Evolutionary conservation across 2,113 vertebrate species (phyloP), one percentile per base, ranked within the genome.

Genomic region (Ornithorhynchus anatinus): DNA sequence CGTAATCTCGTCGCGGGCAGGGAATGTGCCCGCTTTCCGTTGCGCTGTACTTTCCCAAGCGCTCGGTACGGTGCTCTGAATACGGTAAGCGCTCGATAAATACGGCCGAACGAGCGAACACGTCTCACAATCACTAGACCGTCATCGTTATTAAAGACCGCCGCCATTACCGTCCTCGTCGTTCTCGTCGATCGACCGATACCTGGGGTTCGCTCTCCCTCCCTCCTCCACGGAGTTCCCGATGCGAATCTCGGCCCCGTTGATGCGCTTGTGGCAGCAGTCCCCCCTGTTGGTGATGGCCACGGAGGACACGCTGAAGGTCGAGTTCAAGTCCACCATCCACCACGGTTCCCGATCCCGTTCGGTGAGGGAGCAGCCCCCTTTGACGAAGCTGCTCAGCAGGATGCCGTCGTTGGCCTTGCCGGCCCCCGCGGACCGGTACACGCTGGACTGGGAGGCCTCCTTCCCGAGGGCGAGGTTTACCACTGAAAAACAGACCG

Each of bases 141-240:
- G n/a, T n/a, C n/a, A n/a, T n/a, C n/a, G n/a, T n/a, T n/a, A n/a
- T n/a, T n/a, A n/a, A n/a, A n/a, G n/a, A n/a, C n/a, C n/a, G n/a
- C n/a, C n/a, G n/a, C n/a, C n/a, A n/a, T n/a, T n/a, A n/a, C n/a
- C n/a, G n/a, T n/a, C n/a, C n/a, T n/a, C n/a, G n/a, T n/a, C n/a
- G n/a, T n/a, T n/a, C n/a, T n/a, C n/a, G n/a, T n/a, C n/a, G n/a
- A n/a, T n/a, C n/a, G n/a, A n/a, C n/a, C n/a, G n/a, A 59, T 67
- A 85, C 83, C 72, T 80, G 39, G 79, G 76, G 47, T 80, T 85
- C 15, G 36, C 31, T 23, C 68, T 60, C 40, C 79, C 80, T 10
- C 69, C 59, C 5, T 80, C 53, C 17, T 44, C 42, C 15, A 32
- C 37, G 8, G 67, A 80, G 48, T 85, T 23, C 5, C 83, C 79